A percentile compares a stretch with the other conserved stretches of the same genome.
These are phyloP conservation scores for Dufourea novaeangliae DNA, from an alignment of 1,140 invertebrate genomes.

Conservation along the genomic window DNA sequence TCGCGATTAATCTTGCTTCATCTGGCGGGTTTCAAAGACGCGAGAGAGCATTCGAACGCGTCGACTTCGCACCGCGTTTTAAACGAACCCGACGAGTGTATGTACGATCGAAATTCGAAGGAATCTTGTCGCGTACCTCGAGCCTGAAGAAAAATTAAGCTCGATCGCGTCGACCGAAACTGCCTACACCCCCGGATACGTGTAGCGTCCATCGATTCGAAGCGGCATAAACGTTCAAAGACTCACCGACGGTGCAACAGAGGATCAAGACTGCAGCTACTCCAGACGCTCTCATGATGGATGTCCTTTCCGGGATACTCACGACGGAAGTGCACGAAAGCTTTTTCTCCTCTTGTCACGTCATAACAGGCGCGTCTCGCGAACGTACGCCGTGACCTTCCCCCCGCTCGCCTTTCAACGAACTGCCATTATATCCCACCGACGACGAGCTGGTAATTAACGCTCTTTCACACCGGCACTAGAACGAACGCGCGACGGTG, in stretches of 20 bases:
- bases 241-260: conserved; percentile 73
- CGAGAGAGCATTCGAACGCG: not conserved
- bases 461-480: conserved; percentile 54
- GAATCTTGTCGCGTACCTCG: no score
- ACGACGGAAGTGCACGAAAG: conserved; percentile 38
- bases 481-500: conserved; percentile 29
- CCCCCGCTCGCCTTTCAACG: conserved; percentile 60
- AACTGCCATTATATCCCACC: conserved; percentile 69
- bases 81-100: no score
- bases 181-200: no score
- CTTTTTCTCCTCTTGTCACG: conserved; percentile 55
- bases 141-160: no score
- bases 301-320: conserved; percentile 44
- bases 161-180: no score
- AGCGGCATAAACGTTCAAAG: conserved; percentile 13
- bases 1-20: conserved; percentile 52
- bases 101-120: conserved; percentile 15
- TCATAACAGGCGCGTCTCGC: conserved; percentile 54
- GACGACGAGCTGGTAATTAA: conserved; percentile 66
- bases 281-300: conserved; percentile 68
- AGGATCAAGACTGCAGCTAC: conserved; percentile 67
- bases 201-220: not conserved
- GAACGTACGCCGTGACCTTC: conserved; percentile 22
- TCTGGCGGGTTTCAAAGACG: conserved; percentile 5
- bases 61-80: conserved; percentile 25